These are phyloP conservation scores for Tychaedon coryphoeus DNA, from an alignment of 2,113 vertebrate genomes.

Conservation along the genomic window DNA sequence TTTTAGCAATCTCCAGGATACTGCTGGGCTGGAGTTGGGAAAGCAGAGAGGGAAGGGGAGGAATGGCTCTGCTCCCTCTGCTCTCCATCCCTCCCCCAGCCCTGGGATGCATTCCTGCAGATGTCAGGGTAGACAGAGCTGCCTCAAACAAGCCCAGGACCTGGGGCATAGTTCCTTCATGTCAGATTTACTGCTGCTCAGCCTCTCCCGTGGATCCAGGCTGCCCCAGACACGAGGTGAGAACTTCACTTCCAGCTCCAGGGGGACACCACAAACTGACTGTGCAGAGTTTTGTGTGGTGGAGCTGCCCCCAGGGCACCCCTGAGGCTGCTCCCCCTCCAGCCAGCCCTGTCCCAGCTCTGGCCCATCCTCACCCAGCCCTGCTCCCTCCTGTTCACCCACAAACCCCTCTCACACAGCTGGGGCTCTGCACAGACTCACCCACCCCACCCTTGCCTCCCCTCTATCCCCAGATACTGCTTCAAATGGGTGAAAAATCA, in stretches of 20 bases:
- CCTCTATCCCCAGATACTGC: not conserved
- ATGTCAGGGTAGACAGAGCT: constrained; percentile 20
- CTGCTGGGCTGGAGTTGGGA: not conserved
- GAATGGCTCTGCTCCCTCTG: not conserved
- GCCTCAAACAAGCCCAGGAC: constrained; percentile 26
- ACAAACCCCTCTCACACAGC: not conserved
- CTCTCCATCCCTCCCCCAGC: not conserved
- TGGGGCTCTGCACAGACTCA: not conserved
- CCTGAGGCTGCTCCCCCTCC: not conserved
- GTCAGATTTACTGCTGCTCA: constrained; percentile 32
- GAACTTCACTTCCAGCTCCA: not conserved
- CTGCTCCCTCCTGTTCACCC: not conserved
- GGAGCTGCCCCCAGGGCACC: not conserved
- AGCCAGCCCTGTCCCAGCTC: not conserved
- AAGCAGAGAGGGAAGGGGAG: not conserved
- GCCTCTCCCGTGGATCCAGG: not conserved
- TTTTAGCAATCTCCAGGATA: not conserved
- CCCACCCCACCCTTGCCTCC: not conserved
- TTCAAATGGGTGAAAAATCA: not conserved
- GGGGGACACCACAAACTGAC: rapidly evolving
- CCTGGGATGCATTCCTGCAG: constrained; percentile 3
- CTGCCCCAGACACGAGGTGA: not conserved
- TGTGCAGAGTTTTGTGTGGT: not conserved
- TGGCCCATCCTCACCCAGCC: not conserved
- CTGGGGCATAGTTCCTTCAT: not conserved